Percentiles rank a stretch among this genome's conserved stretches.
Conservation (phyloP, 2,888 invertebrate species). For the Agapetus fuscipes region DNA sequence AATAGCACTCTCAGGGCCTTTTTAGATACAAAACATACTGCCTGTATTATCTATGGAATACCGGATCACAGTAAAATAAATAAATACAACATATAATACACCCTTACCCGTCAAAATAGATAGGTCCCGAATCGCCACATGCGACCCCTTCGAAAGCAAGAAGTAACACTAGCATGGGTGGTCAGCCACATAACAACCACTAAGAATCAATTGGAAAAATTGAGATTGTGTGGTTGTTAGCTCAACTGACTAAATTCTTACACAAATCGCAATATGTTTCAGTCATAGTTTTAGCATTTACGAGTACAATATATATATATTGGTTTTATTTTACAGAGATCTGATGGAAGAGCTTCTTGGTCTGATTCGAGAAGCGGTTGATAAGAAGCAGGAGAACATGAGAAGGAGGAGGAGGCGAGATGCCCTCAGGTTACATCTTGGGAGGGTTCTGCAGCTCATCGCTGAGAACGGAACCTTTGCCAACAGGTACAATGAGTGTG, state of each 20-base stretch:
- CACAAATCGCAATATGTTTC: too few species aligned
- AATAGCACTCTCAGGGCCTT: constrained; percentile 27
- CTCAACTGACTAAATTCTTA: too few species aligned
- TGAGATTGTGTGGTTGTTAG: too few species aligned
- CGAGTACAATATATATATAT: constrained; percentile 3
- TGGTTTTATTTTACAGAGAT: constrained; percentile 52
- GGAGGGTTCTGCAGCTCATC: constrained; percentile 83
- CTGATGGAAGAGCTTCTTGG: constrained; percentile 91
- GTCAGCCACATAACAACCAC: too few species aligned
- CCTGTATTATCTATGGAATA: too few species aligned
- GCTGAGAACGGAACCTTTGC: constrained; percentile 88
- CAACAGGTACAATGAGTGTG: constrained; percentile 54
- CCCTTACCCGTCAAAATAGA: not conserved
- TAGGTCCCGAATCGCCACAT: too few species aligned
- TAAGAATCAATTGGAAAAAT: too few species aligned
- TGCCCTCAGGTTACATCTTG: constrained; percentile 82
- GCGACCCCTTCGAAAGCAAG: too few species aligned
- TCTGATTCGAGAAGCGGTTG: constrained; percentile 90
- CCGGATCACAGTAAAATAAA: too few species aligned
- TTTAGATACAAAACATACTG: not conserved
- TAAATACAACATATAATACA: not conserved
- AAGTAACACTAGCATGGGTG: too few species aligned
- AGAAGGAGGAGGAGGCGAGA: constrained; percentile 83
- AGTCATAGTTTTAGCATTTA: constrained; percentile 1
- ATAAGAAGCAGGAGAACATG: constrained; percentile 96